Conservation (phyloP, 2,888 invertebrate genomes). For the Drosophila conformis region DNA sequence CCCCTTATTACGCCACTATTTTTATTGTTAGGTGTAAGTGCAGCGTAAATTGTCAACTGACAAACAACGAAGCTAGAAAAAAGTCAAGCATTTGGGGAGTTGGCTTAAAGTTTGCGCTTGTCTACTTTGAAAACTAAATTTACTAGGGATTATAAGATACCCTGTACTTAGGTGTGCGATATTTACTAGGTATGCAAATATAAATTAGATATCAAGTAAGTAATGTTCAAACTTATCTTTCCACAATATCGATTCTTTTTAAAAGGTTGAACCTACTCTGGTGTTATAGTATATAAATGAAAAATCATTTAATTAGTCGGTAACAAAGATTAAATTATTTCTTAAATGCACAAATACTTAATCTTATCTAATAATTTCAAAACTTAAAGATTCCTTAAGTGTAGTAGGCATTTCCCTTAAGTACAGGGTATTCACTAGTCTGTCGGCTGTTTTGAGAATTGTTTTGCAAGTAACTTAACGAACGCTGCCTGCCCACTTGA, state of each 20-base stretch:
- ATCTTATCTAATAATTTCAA: background rate
- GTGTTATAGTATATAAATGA: background rate
- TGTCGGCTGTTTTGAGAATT: background rate
- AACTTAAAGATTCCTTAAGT: too few relatives aligned
- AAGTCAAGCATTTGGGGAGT: slow-evolving; percentile 53
- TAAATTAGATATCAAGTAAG: too few relatives aligned
- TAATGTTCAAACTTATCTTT: background rate
- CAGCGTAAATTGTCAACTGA: slow-evolving; percentile 52
- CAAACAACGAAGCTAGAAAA: slow-evolving; percentile 37
- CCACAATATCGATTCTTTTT: background rate
- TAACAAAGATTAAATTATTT: too few relatives aligned
- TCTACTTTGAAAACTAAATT: slow-evolving; percentile 11
- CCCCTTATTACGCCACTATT: background rate
- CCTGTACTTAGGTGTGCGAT: background rate
- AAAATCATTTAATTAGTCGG: too few relatives aligned
- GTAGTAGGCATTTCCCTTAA: background rate
- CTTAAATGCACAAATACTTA: too few relatives aligned
- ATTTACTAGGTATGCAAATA: background rate
- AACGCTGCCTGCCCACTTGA: slow-evolving; percentile 29
- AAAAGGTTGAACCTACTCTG: background rate
- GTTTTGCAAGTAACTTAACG: slow-evolving; percentile 7
- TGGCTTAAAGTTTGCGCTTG: slow-evolving; percentile 33
- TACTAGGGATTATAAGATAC: slow-evolving; percentile 4
- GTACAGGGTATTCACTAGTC: slow-evolving; percentile 4
- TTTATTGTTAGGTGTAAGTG: slow-evolving; percentile 48